phyloP scores from a whole-genome alignment of 2,888 invertebrate species.

The Ennomos fuscantarius region DNA sequence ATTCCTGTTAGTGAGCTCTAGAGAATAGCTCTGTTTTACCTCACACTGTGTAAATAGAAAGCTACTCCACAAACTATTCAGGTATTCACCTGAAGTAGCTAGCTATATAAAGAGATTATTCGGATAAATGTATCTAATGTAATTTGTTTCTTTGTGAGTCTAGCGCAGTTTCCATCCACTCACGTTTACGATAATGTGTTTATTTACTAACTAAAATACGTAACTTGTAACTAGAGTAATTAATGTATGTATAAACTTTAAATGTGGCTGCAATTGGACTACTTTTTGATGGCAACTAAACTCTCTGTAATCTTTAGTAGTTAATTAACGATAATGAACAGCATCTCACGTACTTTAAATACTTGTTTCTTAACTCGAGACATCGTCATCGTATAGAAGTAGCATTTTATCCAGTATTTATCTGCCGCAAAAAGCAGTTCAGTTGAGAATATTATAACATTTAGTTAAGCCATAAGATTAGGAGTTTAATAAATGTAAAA shows the following conservation, averaged over 20 bases:
- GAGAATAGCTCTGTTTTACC: background rate
- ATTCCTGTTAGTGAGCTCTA: background rate
- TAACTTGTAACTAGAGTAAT: conserved; percentile 25
- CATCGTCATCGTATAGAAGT: too few species aligned
- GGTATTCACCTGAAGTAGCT: background rate
- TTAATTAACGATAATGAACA: too few species aligned
- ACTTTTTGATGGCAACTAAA: background rate
- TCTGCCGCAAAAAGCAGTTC: too few species aligned
- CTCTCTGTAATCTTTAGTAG: too few species aligned
- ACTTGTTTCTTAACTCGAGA: too few species aligned
- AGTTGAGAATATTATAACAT: too few species aligned
- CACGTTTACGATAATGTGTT: conserved; percentile 13
- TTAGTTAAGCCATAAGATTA: conserved; percentile 46
- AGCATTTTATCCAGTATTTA: too few species aligned
- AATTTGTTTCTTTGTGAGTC: conserved; percentile 21
- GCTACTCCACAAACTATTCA: background rate
- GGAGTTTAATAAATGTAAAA: conserved; percentile 58
- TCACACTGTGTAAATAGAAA: background rate
- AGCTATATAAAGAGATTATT: conserved; percentile 18
- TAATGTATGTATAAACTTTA: conserved; percentile 12
- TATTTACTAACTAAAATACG: conserved; percentile 21
- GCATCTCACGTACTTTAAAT: too few species aligned
- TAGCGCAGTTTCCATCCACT: conserved; percentile 10
- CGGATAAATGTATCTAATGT: conserved; percentile 23
- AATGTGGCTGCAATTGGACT: conserved; percentile 4